A percentile compares a stretch with the other conserved stretches of the same genome.
Conservation (phyloP, 2,888 invertebrate genomes). For the Syrphus vitripennis region DNA sequence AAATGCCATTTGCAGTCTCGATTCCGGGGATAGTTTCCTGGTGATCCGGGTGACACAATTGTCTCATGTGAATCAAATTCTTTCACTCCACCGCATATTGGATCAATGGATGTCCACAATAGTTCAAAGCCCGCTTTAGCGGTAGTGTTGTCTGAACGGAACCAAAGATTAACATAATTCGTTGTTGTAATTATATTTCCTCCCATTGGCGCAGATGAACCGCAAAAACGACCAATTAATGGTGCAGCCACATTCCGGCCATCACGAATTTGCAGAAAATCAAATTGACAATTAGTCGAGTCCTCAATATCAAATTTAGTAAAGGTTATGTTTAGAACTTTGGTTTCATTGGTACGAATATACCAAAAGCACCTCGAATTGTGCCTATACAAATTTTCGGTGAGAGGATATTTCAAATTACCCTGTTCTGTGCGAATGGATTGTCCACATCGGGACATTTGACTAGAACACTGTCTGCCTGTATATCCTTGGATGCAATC, state of each 20-base stretch:
- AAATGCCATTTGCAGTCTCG: slow-evolving; percentile 92
- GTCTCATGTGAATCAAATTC: slow-evolving; percentile 85
- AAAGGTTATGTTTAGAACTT: slow-evolving; percentile 92
- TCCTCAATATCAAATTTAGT: slow-evolving; percentile 88
- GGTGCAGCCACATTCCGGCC: slow-evolving; percentile 88
- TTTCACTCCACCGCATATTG: slow-evolving; percentile 88
- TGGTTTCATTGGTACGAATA: slow-evolving; percentile 85
- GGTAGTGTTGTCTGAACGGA: slow-evolving; percentile 87
- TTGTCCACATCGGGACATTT: slow-evolving; percentile 84
- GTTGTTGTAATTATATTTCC: slow-evolving; percentile 89
- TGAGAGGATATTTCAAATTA: slow-evolving; percentile 85
- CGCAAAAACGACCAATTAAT: slow-evolving; percentile 91
- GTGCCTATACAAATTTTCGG: slow-evolving; percentile 83
- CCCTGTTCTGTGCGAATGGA: slow-evolving; percentile 80
- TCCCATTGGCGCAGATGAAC: slow-evolving; percentile 85
- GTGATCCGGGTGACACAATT: slow-evolving; percentile 93
- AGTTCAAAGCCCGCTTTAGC: slow-evolving; percentile 88
- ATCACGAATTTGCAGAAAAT: slow-evolving; percentile 93
- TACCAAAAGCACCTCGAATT: slow-evolving; percentile 91
- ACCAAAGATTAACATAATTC: slow-evolving; percentile 89
- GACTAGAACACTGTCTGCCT: slow-evolving; percentile 85
- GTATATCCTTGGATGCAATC: slow-evolving; percentile 86
- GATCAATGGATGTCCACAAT: slow-evolving; percentile 88
- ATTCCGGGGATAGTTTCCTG: slow-evolving; percentile 92
- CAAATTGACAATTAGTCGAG: slow-evolving; percentile 84